Evolutionary conservation across 2,888 invertebrate species (phyloP), one percentile per base, ranked within the genome.

Genomic region (Slavum lentiscoides): DNA sequence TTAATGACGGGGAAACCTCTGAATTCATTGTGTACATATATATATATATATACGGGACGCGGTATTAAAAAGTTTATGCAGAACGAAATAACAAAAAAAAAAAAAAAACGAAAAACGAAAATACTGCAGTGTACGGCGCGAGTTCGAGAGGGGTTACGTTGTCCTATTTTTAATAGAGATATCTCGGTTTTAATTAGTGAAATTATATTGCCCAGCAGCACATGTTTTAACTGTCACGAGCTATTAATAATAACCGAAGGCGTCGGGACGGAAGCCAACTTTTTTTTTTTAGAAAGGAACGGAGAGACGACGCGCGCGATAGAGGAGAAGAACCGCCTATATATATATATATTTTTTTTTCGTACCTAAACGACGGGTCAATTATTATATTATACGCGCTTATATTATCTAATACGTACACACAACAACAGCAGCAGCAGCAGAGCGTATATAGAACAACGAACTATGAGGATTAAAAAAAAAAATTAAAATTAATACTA

Each of bases 151-250:
- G 70, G 77, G 77, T 80, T 68, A 80, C 70, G 70, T 70, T 55
- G 77, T 80, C 77, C 77, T 80, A 80, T 80, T 80, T 80, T 70
- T 80, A 80, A 80, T 80, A 80, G 77, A 80, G 77, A 80, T 80
- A 80, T 80, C 77, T 80, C 77, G 19, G 77, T 69, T 80, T 80
- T 80, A 80, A 80, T 80, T 80, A 80, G 77, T 80, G 1, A 4
- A 80, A 80, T 80, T 80, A 80, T 80, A 80, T 80, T 80, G 70
- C 77, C 30, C 77, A 80, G 70, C 77, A 80, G 70, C 77, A 80
- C 62, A 80, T 80, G 77, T 80, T 70, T 30, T 58, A 62, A 70
- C 77, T 80, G 77, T 70, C 77, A 80, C 77, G 77, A 80, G 77
- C 77, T 80, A 80, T 80, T 80, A 80, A 80, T 80, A 80, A 80